Evolutionary conservation across 2,113 vertebrate genomes (phyloP).

Genomic region (Acrocephalus arundinaceus): DNA sequence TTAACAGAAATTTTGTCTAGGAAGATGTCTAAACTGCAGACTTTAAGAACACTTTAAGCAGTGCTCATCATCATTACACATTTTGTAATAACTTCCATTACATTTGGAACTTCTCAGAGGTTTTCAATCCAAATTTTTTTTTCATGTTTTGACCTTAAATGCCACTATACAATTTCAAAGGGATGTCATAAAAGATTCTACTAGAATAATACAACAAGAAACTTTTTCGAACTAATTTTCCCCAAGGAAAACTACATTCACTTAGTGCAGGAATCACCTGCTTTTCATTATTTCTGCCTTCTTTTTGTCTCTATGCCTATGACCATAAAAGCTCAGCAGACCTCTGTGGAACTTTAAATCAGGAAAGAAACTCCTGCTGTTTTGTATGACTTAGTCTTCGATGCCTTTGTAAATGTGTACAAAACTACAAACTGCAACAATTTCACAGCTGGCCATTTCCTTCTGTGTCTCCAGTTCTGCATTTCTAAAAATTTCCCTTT

Average conservation of each 20-base stretch:
- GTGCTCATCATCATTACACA: not conserved
- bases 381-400: not conserved
- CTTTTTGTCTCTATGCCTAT: not conserved
- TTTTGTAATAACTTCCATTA: not conserved
- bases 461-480: not conserved
- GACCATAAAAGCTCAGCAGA: not conserved
- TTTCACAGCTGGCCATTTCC: not conserved
- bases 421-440: not conserved
- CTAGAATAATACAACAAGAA: not conserved
- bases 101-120: not conserved
- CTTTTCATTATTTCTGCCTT: constrained; percentile 27
- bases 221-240: not conserved
- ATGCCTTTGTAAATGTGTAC: not conserved
- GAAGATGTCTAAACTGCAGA: not conserved
- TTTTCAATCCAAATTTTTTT: not conserved
- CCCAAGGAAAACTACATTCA: not conserved
- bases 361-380: constrained; percentile 1
- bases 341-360: constrained; percentile 32
- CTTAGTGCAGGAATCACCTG: not conserved
- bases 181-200: not conserved
- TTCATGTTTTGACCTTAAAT: not conserved
- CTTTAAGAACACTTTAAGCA: not conserved
- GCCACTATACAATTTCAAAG: not conserved
- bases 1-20: not conserved
- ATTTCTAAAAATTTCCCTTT: not conserved